phyloP scores from a whole-genome alignment of 2,888 invertebrate species.

The Liopterus haemorrhoidalis region DNA sequence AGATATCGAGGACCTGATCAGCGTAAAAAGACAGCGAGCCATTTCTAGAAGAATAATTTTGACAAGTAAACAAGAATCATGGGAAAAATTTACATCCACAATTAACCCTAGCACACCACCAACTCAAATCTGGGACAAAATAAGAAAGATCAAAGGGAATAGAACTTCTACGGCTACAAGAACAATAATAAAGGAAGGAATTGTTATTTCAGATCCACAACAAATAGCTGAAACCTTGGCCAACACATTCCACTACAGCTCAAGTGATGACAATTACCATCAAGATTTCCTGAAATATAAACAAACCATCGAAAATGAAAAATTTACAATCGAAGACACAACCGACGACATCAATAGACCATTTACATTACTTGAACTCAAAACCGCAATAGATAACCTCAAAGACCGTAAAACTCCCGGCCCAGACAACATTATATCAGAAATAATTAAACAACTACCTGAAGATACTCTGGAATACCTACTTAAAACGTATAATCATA shows the following conservation, averaged over 20 bases:
- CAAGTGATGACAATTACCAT: background rate
- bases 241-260: background rate
- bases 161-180: background rate
- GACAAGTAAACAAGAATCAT: slow-evolving; percentile 5
- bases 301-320: slow-evolving; percentile 2
- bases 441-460: slow-evolving; percentile 1
- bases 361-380: background rate
- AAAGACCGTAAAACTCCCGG: background rate
- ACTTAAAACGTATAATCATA: background rate
- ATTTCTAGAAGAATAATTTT: background rate
- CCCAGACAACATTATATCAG: background rate
- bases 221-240: slow-evolving; percentile 2
- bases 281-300: background rate
- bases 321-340: background rate
- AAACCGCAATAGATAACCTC: background rate
- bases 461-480: background rate
- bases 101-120: background rate
- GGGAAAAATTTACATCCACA: slow-evolving; percentile 3
- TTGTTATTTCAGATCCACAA: background rate
- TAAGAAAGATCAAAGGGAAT: background rate
- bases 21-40: slow-evolving; percentile 3
- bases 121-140: slow-evolving; percentile 4
- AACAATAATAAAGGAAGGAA: background rate
- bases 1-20: background rate
- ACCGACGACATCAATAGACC: background rate